Percentiles rank a stretch among this genome's conserved stretches.
phyloP scores from a whole-genome alignment of 1,140 invertebrate genomes.

The Tetramorium parvispinum region DNA sequence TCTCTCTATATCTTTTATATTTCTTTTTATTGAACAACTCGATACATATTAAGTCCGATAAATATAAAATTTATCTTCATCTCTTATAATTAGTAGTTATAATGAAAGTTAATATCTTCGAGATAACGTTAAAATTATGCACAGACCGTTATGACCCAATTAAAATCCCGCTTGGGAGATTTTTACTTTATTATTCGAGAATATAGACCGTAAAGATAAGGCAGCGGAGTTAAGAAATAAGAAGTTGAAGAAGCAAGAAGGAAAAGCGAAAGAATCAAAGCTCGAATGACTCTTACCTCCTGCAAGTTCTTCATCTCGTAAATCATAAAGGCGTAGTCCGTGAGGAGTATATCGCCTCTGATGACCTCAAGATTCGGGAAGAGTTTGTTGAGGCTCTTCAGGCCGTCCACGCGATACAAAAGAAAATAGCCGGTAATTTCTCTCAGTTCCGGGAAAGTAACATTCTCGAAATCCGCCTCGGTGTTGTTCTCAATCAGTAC shows the following conservation, averaged over 20 bases:
- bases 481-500: slow-evolving; percentile 87
- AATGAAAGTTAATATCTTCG: not conserved
- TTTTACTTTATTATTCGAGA: slow-evolving; percentile 15
- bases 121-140: slow-evolving; percentile 16
- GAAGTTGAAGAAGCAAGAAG: not conserved
- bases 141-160: not conserved
- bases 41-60: not conserved
- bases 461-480: slow-evolving; percentile 84
- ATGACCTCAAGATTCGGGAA: slow-evolving; percentile 91
- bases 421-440: slow-evolving; percentile 91
- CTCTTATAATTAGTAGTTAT: not conserved
- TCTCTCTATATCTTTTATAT: not conserved
- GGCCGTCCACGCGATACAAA: slow-evolving; percentile 88
- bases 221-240: not conserved
- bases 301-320: slow-evolving; percentile 87
- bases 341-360: slow-evolving; percentile 89
- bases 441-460: slow-evolving; percentile 87
- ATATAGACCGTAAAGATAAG: not conserved
- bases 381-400: slow-evolving; percentile 83
- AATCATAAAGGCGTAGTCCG: slow-evolving; percentile 90
- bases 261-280: not conserved
- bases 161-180: not conserved
- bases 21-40: not conserved
- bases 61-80: not conserved
- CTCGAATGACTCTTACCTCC: slow-evolving; percentile 78